phyloP scores from a whole-genome alignment of 2,888 invertebrate species.

The Quadroppia sp. region DNA sequence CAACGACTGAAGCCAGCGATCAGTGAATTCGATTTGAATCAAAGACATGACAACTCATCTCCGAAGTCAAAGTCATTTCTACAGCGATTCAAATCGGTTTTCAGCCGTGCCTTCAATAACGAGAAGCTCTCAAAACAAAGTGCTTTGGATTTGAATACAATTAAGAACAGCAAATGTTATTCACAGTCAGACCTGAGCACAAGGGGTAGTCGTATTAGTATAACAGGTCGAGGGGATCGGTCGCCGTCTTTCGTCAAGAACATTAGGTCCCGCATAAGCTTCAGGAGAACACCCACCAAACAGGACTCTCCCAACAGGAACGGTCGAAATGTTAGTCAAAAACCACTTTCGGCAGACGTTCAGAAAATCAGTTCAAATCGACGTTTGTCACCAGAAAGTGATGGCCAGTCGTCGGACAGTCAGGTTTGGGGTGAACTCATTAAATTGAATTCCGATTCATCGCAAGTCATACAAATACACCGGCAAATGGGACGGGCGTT shows the following conservation, averaged over 20 bases:
- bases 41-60: background rate
- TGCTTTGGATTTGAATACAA: background rate
- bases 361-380: background rate
- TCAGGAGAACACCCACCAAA: slow-evolving; percentile 10
- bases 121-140: slow-evolving; percentile 1
- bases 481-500: slow-evolving; percentile 51
- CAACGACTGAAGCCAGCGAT: background rate
- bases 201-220: background rate
- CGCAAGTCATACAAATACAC: slow-evolving; percentile 51
- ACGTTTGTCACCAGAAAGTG: background rate
- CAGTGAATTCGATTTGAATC: slow-evolving; percentile 20
- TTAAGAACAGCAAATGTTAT: background rate
- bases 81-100: slow-evolving; percentile 5
- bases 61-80: slow-evolving; percentile 12
- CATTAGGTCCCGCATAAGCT: slow-evolving; percentile 26
- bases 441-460: slow-evolving; percentile 51
- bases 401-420: background rate
- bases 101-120: slow-evolving; percentile 27
- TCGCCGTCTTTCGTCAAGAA: slow-evolving; percentile 37
- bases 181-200: background rate
- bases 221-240: background rate
- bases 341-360: background rate
- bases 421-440: slow-evolving; percentile 49
- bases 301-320: slow-evolving; percentile 19
- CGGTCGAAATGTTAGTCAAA: background rate